phyloP scores from a whole-genome alignment of 2,888 invertebrate species.

The Barypeithes pellucidus region DNA sequence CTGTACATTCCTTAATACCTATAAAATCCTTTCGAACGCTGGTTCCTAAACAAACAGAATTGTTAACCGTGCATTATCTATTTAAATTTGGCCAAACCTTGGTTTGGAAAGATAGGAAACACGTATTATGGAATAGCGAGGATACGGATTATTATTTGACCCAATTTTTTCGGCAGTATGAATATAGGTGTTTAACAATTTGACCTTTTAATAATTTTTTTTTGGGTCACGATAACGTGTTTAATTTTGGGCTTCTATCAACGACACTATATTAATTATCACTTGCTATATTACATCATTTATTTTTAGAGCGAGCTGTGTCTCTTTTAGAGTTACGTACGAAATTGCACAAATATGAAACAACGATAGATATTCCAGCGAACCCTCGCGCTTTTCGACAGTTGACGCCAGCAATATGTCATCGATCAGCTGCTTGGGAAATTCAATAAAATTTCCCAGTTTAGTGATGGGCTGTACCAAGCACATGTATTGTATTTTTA shows the following conservation, averaged over 20 bases:
- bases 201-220: slow-evolving; percentile 21
- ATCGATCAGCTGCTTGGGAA: too few species aligned
- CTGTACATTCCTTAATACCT: too few species aligned
- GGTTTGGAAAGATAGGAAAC: slow-evolving; percentile 41
- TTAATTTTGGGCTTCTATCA: slow-evolving; percentile 16
- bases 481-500: too few species aligned
- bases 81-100: slow-evolving; percentile 33
- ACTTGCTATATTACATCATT: background rate
- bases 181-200: slow-evolving; percentile 20
- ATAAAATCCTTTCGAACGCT: too few species aligned
- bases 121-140: slow-evolving; percentile 35
- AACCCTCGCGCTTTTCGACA: too few species aligned
- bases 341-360: too few species aligned
- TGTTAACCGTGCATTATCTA: background rate
- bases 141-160: slow-evolving; percentile 42
- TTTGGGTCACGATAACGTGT: slow-evolving; percentile 20
- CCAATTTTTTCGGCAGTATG: slow-evolving; percentile 38
- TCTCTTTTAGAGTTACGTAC: background rate
- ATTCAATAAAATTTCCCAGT: too few species aligned
- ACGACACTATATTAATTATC: slow-evolving; percentile 14
- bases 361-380: too few species aligned
- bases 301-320: background rate
- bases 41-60: background rate
- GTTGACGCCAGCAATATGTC: too few species aligned
- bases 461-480: too few species aligned